Evolutionary conservation across 64 coral and sea anemone species (phyloP), one percentile per base, ranked within the genome.

Genomic region (Astreopora myriophthalma): DNA sequence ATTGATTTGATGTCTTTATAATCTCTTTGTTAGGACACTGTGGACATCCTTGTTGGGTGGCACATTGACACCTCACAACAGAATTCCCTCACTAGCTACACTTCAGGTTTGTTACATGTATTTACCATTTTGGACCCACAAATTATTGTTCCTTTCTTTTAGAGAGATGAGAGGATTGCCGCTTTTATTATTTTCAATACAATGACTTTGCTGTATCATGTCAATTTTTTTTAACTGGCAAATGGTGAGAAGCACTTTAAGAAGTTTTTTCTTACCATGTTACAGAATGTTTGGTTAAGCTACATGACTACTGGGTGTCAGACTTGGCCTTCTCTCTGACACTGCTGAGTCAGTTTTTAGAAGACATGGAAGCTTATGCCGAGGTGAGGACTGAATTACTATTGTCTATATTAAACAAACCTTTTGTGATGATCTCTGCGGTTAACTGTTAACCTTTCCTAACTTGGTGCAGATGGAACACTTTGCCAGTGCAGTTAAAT

Each of bases 291-390:
- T 76, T 98, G 89, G 90, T 98, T 51, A 88, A 95, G 79, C 80
- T 98, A 12, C 96, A 98, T 93, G 93, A 87, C 28, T 98, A 95
- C 88, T 98, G 96, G 96, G 96, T 91, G 8, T 92, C 94, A 69
- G 96, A 98, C 83, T 93, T 98, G 19, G 94, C 94, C 61, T 98
- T 98, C 57, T 98, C 96, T 11, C 78, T 98, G 3, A 98, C 96
- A 58, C 76, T 98, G 1, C 87, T 98, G 22, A 87, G 93, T 32
- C 96, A 98, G 77, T 98, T 98, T 63, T 66, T 98, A 28, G 96
- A 98, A 60, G 96, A 98, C 37, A 98, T 98, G 96, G 96, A 98
- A 40, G 96, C 96, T 61, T 98, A 98, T 91, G 90, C 96, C 37
- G 96, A 98, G 94, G 96, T 98, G 23, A 76, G 38, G 8, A 31